Percentiles rank a stretch among this genome's conserved stretches.
Conservation (phyloP, 2,888 invertebrate species). For the Byasa hedistus region DNA sequence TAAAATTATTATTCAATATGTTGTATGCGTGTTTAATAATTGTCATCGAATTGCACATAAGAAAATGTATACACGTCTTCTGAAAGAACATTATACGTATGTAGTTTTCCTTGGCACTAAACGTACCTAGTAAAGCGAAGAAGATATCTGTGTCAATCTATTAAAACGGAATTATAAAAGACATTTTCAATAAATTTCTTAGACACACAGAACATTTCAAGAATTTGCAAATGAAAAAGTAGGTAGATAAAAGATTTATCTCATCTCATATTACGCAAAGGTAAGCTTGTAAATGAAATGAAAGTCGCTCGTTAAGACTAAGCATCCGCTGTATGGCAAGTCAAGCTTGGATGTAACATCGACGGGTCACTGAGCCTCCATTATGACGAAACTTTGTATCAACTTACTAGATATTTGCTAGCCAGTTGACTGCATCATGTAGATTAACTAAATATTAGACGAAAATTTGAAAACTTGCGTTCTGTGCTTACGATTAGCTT, state of each 20-base stretch:
- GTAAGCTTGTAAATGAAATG: constrained; percentile 28
- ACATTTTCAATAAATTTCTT: not conserved
- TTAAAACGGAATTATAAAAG: not conserved
- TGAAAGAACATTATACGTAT: too few species aligned
- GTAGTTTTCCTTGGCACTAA: too few species aligned
- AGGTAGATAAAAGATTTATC: constrained; percentile 14
- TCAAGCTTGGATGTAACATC: constrained; percentile 23
- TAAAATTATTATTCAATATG: not conserved
- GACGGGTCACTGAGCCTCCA: constrained; percentile 23
- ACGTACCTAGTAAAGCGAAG: too few species aligned
- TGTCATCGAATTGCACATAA: too few species aligned
- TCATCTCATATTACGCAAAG: constrained; percentile 24
- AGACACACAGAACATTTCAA: not conserved
- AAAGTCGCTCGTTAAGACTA: constrained; percentile 28
- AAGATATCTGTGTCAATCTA: too few species aligned
- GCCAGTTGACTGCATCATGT: not conserved
- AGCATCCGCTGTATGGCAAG: constrained; percentile 11
- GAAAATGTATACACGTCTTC: too few species aligned
- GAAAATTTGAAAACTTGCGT: not conserved
- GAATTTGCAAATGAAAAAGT: constrained; percentile 5
- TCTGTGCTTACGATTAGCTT: not conserved
- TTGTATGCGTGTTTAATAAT: not conserved
- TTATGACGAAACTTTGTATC: constrained; percentile 22
- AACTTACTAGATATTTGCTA: constrained; percentile 9
- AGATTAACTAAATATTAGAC: not conserved